A percentile compares a stretch with the other conserved stretches of the same genome.
These are phyloP conservation scores for Brachionus paranguensis DNA, from an alignment of 1,140 invertebrate species.

Conservation along the genomic window DNA sequence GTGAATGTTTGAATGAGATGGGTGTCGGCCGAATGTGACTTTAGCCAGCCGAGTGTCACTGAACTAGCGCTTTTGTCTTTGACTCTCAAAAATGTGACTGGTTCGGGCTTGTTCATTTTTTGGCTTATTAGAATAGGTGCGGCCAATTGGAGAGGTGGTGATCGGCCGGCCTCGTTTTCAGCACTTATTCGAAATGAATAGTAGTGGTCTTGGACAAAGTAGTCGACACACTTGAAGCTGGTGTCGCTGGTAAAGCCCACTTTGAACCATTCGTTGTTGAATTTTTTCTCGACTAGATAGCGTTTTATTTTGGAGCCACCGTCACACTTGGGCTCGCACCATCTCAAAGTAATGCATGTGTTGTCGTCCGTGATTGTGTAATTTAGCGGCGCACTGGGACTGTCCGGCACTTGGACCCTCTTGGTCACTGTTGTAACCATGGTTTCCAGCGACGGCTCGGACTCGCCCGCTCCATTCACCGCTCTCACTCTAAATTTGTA, in stretches of 20 bases:
- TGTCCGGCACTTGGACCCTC: slow-evolving; percentile 47
- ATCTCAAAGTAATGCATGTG: background rate
- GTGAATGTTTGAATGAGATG: background rate
- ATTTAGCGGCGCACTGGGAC: background rate
- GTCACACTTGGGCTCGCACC: slow-evolving; percentile 40
- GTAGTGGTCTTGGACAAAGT: slow-evolving; percentile 65
- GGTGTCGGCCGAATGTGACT: slow-evolving; percentile 47
- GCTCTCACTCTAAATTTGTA: slow-evolving; percentile 94
- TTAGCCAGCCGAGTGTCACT: slow-evolving; percentile 72
- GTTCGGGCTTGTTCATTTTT: slow-evolving; percentile 61
- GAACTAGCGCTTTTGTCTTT: slow-evolving; percentile 71
- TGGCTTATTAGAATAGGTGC: slow-evolving; percentile 41
- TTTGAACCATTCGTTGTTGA: slow-evolving; percentile 78
- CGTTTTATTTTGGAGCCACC: slow-evolving; percentile 34
- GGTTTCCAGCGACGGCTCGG: slow-evolving; percentile 65
- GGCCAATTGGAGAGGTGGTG: slow-evolving; percentile 73
- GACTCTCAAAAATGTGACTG: slow-evolving; percentile 71
- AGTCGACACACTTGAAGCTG: background rate
- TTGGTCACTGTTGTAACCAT: slow-evolving; percentile 40
- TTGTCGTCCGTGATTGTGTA: slow-evolving; percentile 60
- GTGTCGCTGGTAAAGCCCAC: slow-evolving; percentile 66
- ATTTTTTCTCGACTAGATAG: slow-evolving; percentile 41
- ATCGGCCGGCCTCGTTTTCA: slow-evolving; percentile 49
- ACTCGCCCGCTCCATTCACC: slow-evolving; percentile 84
- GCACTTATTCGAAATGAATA: slow-evolving; percentile 69